A percentile compares a stretch with the other conserved stretches of the same genome.
phyloP scores from a whole-genome alignment of 2,113 vertebrate species.

The Tyto alba region DNA sequence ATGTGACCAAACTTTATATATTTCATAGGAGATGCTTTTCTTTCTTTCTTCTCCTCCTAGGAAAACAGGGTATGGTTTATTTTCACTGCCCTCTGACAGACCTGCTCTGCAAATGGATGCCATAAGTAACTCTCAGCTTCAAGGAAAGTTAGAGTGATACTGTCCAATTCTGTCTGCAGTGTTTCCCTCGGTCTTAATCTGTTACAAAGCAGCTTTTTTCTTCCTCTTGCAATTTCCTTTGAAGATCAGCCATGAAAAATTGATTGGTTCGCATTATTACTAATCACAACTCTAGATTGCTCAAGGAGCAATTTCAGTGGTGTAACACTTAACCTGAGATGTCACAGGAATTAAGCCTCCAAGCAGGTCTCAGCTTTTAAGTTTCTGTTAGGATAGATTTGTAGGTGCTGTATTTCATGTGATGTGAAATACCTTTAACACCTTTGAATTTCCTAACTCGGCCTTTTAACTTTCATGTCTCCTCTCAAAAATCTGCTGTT shows the following conservation, averaged over 20 bases:
- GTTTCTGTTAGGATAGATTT: background rate
- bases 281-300: background rate
- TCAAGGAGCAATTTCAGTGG: background rate
- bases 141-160: background rate
- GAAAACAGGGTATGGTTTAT: background rate
- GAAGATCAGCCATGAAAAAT: conserved; percentile 19
- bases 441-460: background rate
- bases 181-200: background rate
- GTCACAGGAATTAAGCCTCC: background rate
- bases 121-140: background rate
- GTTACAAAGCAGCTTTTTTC: background rate
- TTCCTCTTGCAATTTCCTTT: conserved; percentile 6
- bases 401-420: background rate
- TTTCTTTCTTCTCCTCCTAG: background rate
- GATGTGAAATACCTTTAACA: background rate
- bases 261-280: conserved; percentile 5
- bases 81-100: background rate
- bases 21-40: background rate
- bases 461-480: background rate
- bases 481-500: background rate
- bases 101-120: background rate
- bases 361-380: background rate
- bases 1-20: background rate
- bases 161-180: background rate
- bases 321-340: background rate